Evolutionary conservation across 2,113 vertebrate genomes (phyloP).

Genomic region (Sorex araneus): DNA sequence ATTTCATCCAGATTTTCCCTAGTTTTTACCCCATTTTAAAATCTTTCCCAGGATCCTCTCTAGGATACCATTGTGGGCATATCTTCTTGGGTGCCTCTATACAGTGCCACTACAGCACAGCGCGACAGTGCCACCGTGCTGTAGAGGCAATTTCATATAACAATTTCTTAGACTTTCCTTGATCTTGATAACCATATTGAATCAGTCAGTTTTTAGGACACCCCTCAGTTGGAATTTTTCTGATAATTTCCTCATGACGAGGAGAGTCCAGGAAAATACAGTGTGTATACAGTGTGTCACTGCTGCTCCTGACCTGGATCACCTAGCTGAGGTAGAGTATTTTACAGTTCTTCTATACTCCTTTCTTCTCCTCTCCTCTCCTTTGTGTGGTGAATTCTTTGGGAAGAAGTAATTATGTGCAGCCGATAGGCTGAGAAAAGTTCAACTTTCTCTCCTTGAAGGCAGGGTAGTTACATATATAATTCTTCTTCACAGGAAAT

Average conservation of each 20-base stretch:
- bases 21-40: neutral
- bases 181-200: too few relatives aligned
- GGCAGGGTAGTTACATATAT: neutral
- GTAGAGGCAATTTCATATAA: too few relatives aligned
- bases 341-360: neutral
- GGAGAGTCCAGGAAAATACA: neutral
- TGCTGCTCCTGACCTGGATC: neutral
- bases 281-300: neutral
- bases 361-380: neutral
- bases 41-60: neutral
- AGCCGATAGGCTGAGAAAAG: neutral
- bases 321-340: neutral
- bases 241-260: conserved; percentile 14
- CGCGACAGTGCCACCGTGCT: too few relatives aligned
- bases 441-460: neutral
- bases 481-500: neutral
- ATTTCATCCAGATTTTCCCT: conserved; percentile 33
- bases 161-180: conserved; percentile 6
- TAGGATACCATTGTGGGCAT: neutral
- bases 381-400: neutral
- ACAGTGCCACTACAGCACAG: too few relatives aligned
- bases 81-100: neutral
- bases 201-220: neutral
- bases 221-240: neutral
- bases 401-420: neutral